Evolutionary conservation across 1,140 invertebrate genomes (phyloP), one percentile per base, ranked within the genome.

Genomic region (Drosophila pachea): DNA sequence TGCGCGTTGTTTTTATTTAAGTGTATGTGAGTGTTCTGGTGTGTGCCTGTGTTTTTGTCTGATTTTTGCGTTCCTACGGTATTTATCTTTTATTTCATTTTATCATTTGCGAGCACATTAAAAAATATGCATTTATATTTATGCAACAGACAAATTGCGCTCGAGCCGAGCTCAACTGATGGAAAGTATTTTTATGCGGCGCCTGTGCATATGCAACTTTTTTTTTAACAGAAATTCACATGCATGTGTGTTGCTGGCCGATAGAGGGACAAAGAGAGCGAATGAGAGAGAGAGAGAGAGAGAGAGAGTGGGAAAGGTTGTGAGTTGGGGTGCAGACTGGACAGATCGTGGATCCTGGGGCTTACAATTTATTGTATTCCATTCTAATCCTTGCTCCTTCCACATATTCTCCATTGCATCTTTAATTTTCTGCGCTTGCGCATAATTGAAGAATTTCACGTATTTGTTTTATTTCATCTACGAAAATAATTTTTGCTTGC

Each of bases 71-170:
- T 50, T 61, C 48, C 48, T 55, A n/a, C 43, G 47, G 47, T 43
- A 40, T 61, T 58, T 53, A 58, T 62, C 68, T 75, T 49, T 67
- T 70, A 6, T 52, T 52, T 70, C 50, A 16, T 33, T 33, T 35
- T 61, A 60, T 72, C 63, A 75, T 81, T 73, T 76, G 59, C 66
- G 54, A 56, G 48, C 48, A 58, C 54, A 69, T 73, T 69, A 75
- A 76, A 60, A 58, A 68, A 70, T 65, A 70, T 81, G 70, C 55
- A 73, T 76, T 73, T 73, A 53, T 45, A 74, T 69, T 68, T 72
- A 62, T 35, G 55, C 66, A 62, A 7, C 63, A 47, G 8, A 14
- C 40, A 52, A 58, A 49, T 32, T 42, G 16, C 42, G 48, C 35
- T 50, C 33, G 32, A 22, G 47, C 33, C 6, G 40, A n/a, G 40